These are phyloP conservation scores for Nomada lathburiana DNA, from an alignment of 2,888 invertebrate species.

Conservation along the genomic window DNA sequence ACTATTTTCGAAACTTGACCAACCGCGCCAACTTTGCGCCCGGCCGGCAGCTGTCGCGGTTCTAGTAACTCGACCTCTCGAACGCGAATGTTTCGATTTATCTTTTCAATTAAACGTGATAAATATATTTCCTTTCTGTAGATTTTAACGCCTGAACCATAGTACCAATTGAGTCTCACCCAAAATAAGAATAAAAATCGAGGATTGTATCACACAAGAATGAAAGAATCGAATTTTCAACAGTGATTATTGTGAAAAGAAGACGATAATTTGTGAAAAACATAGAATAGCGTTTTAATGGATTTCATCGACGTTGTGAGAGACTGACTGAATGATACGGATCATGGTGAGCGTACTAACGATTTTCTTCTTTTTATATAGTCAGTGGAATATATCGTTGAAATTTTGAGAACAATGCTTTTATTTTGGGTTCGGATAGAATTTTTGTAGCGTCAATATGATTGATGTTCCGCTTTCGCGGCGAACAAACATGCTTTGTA, in stretches of 20 bases:
- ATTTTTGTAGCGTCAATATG: not conserved
- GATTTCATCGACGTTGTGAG: slow-evolving; percentile 6
- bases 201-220: not conserved
- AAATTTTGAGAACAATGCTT: not conserved
- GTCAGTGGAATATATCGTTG: not conserved
- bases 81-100: slow-evolving; percentile 4
- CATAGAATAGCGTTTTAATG: not conserved
- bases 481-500: not conserved
- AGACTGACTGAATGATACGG: slow-evolving; percentile 7
- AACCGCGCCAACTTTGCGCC: slow-evolving; percentile 70
- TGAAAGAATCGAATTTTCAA: not conserved
- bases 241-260: not conserved
- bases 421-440: not conserved
- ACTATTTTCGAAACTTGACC: slow-evolving; percentile 78
- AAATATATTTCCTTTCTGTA: not conserved
- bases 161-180: not conserved
- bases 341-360: slow-evolving; percentile 41
- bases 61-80: slow-evolving; percentile 16
- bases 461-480: not conserved
- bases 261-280: not conserved
- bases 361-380: not conserved
- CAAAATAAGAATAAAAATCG: not conserved
- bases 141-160: not conserved
- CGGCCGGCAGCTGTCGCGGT: slow-evolving; percentile 57
- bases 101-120: not conserved